Evolutionary conservation across 2,113 vertebrate genomes (phyloP), one percentile per base, ranked within the genome.

Genomic region (Hucho hucho): DNA sequence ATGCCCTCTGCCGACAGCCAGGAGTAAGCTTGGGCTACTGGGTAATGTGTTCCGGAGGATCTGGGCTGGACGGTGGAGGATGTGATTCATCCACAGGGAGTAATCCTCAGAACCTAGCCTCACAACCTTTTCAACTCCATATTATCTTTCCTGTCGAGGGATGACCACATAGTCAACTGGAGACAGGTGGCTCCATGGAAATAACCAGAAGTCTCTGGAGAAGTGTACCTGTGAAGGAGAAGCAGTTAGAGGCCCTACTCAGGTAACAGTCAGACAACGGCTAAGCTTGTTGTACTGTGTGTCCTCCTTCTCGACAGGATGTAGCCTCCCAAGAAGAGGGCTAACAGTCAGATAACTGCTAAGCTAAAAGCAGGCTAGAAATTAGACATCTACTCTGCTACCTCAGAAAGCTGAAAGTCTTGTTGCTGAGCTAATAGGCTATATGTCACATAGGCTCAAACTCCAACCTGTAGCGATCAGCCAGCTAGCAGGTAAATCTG

Each of bases 81-180:
- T 4, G 28, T 67, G 63, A 75, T 58, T 70, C 67, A 76, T 73
- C 87, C 79, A 59, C 64, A 20, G 80, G 78, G 80, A 24, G 74
- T 13, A 29, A 66, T 70, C 75, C 81, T 4, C 75, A 53, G 49
- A 16, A 53, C 37, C 37, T 43, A 9, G 63, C 80, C 74, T 66
- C 32, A 1, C 43, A 79, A 63, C 58, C 68, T 59, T 75, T 80
- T 46, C 61, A 29, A 24, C 76, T 69, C 70, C 69, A 74, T 85
- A 82, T 88, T 78, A 49, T 65, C 69, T 89, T 89, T 88, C 85
- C 69, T 69, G n/a, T 73, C 69, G 72, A 67, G 3, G 28, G 81
- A 78, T 84, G 87, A 89, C 84, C 81, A 87, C 87, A 87, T 84
- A 77, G 81, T 86, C 78, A 85, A 83, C 83, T 75, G 87, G 88